These are phyloP conservation scores for Pelusios castaneus DNA, from an alignment of 2,113 vertebrate species.

Conservation along the genomic window DNA sequence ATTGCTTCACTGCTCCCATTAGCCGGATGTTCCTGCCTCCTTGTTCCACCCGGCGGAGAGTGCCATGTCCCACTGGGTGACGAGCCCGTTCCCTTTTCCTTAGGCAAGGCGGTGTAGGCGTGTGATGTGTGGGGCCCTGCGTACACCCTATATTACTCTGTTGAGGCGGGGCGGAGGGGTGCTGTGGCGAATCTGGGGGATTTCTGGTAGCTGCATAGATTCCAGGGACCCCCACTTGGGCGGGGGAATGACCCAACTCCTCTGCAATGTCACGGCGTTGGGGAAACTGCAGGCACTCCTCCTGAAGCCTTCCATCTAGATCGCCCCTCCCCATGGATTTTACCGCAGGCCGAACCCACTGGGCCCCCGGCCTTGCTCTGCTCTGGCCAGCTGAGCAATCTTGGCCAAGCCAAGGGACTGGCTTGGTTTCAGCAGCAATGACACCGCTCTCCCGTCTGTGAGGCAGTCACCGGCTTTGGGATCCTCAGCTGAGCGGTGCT, in stretches of 20 bases:
- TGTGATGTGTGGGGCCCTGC: background rate
- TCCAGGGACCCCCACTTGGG: no score
- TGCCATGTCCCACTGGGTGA: background rate
- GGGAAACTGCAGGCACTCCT: background rate
- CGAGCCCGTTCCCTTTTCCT: background rate
- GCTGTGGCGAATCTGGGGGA: background rate
- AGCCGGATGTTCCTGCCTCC: no score
- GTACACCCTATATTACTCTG: background rate
- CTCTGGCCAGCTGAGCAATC: background rate
- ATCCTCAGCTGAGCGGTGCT: background rate
- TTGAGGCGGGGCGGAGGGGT: background rate
- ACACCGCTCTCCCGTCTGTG: no score
- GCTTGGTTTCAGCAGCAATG: background rate
- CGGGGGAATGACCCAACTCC: background rate
- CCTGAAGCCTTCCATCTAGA: background rate
- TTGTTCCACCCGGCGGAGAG: no score
- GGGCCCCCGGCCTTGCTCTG: background rate
- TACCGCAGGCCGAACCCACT: no score
- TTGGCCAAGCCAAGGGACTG: background rate
- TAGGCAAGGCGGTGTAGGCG: background rate
- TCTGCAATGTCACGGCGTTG: background rate
- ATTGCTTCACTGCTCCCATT: no score
- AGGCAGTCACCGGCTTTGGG: no score
- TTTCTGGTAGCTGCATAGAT: background rate
- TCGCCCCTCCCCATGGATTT: no score